Base-by-base conservation (phyloP, 2,888 invertebrate genomes). In the Drosophila pullipes region DNA sequence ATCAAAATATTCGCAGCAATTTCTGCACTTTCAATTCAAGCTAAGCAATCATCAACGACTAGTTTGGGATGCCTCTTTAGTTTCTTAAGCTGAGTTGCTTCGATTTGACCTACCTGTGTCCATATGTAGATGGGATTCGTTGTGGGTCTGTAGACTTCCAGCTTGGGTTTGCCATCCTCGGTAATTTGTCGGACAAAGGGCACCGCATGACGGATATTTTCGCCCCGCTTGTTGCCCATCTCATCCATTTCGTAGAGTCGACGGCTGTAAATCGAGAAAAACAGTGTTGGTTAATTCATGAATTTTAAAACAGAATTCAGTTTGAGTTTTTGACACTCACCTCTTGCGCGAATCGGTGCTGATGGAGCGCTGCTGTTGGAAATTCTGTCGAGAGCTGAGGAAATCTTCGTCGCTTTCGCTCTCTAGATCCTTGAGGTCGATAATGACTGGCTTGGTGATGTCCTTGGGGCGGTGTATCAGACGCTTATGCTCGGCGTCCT, bases 331-430 rank as follows among this genome's bases (percentile, higher is more conserved):
- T 47, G 18, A 18, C 2, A 18, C 66, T 76, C 78, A 94, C 94
- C 93, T 95, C 83, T 95, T 95, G 80, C 95, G 95, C 92, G 95
- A 95, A 76, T 95, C 95, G 86, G 95, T 93, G 91, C 95, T 95
- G 74, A 95, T 94, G 84, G 95, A 95, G 64, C 95, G 94, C 74
- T 95, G 93, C 83, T 95, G 95, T 89, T 95, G 95, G 88, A 95
- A 95, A 88, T 94, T 95, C 67, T 95, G 95, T 30, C 95, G 93
- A 22, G 95, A 95, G 39, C 94, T 94, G 78, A 94, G 94, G 82
- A 95, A 95, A 68, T 95, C 95, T 58, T 93, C 93, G 85, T 93
- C 93, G 61, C 93, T 93, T 69, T 93, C 93, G 65, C 93, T 93
- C 69, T 93, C 93, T 52, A 92, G 79, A 83, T 93, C 93, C 78